These are phyloP conservation scores for Agonopterix subpropinquella DNA, from an alignment of 2,888 invertebrate genomes.

Conservation along the genomic window DNA sequence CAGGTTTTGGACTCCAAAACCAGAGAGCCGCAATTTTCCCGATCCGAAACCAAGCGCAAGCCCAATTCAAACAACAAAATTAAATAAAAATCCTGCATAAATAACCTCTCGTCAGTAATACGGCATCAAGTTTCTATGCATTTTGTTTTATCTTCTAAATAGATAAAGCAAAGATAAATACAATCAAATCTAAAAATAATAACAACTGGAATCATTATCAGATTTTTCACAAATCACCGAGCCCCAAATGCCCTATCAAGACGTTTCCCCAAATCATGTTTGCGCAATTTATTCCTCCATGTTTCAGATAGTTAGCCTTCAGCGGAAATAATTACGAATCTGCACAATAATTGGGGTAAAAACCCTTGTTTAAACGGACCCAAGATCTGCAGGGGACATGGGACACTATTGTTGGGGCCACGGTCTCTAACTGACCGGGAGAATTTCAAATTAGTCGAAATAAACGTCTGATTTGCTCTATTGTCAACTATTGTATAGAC, in stretches of 20 bases:
- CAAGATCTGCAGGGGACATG: slow-evolving; percentile 54
- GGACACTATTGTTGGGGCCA: slow-evolving; percentile 44
- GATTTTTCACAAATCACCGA: not conserved
- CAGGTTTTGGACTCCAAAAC: too few relatives aligned
- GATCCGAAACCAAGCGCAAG: too few relatives aligned
- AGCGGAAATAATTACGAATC: slow-evolving; percentile 65
- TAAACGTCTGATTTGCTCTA: slow-evolving; percentile 42
- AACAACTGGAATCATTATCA: too few relatives aligned
- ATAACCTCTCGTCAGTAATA: too few relatives aligned
- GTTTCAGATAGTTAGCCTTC: slow-evolving; percentile 29
- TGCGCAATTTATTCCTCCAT: slow-evolving; percentile 1
- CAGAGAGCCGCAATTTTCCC: too few relatives aligned
- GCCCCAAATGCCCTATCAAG: not conserved
- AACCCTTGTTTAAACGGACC: slow-evolving; percentile 65
- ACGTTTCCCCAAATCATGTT: not conserved
- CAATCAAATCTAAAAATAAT: too few relatives aligned
- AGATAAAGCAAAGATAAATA: too few relatives aligned
- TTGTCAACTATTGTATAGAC: slow-evolving; percentile 29
- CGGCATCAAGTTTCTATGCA: too few relatives aligned
- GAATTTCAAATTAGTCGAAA: slow-evolving; percentile 61
- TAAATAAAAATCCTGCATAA: too few relatives aligned
- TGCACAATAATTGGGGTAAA: slow-evolving; percentile 59
- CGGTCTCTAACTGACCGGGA: slow-evolving; percentile 55
- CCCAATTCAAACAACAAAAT: too few relatives aligned
- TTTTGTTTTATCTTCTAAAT: too few relatives aligned